Evolutionary conservation across 2,797 vertebrate species (phyloP).

Genomic region (Zenarchopterus dispar): DNA sequence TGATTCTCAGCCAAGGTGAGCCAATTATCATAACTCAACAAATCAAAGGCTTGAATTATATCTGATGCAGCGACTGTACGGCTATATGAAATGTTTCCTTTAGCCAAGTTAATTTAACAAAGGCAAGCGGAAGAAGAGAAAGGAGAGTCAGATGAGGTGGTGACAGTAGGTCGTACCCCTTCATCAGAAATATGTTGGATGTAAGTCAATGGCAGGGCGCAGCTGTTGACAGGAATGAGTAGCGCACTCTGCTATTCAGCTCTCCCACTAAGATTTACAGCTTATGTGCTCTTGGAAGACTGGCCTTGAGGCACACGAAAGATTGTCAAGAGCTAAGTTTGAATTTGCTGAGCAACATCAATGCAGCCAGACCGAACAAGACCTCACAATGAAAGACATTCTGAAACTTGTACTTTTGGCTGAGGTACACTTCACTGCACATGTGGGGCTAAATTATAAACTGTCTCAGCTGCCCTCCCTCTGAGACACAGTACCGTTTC

Average conservation of each 20-base stretch:
- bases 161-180: conserved; percentile 24
- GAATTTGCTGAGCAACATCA: conserved; percentile 8
- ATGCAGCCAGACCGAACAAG: neutral
- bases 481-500: conserved; percentile 35
- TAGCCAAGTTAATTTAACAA: neutral
- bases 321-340: conserved; percentile 10
- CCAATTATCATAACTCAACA: neutral
- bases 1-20: neutral
- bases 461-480: conserved; percentile 40
- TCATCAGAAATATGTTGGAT: conserved; percentile 35
- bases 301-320: conserved; percentile 16
- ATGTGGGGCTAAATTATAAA: conserved; percentile 31
- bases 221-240: conserved; percentile 30
- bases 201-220: conserved; percentile 35
- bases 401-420: conserved; percentile 16
- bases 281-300: conserved; percentile 43
- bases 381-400: conserved; percentile 7
- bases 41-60: neutral
- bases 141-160: conserved; percentile 15
- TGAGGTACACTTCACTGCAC: conserved; percentile 6
- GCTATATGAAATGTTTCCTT: neutral
- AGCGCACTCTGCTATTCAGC: conserved; percentile 1
- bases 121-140: neutral
- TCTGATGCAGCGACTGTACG: neutral
- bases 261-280: conserved; percentile 40